Evolutionary conservation across 2,113 vertebrate genomes (phyloP).

Genomic region (Platysteira castanea): DNA sequence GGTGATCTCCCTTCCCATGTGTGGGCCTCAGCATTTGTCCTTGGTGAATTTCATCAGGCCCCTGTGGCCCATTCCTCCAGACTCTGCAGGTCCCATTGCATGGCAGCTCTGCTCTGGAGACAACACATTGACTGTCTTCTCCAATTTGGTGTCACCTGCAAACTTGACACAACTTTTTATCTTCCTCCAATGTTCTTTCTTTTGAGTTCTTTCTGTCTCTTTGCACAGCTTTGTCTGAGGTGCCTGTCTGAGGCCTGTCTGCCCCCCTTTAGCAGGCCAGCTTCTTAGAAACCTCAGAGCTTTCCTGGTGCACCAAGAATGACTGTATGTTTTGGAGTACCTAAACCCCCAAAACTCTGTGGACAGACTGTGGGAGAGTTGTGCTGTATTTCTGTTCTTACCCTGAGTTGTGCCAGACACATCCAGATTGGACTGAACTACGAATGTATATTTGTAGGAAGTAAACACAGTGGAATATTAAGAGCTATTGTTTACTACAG

Average conservation of each 20-base stretch:
- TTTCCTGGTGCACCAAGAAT: not conserved
- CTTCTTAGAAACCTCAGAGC: not conserved
- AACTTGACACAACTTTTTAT: not conserved
- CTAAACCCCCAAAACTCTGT: not conserved
- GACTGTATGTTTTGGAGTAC: not conserved
- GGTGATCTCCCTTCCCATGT: not conserved
- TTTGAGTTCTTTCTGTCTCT: not conserved
- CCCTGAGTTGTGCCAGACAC: not conserved
- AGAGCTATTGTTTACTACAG: not conserved
- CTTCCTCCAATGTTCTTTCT: not conserved
- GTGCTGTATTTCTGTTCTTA: not conserved
- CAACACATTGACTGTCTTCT: not conserved
- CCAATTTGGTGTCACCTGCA: not conserved
- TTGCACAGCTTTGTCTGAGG: not conserved
- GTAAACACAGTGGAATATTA: not conserved
- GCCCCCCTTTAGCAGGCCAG: not conserved
- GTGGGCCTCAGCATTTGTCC: not conserved
- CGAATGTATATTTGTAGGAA: not conserved
- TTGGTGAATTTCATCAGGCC: not conserved
- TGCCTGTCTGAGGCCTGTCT: not conserved
- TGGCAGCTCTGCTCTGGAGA: not conserved
- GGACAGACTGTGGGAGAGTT: not conserved
- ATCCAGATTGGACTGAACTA: not conserved
- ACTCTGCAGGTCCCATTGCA: not conserved
- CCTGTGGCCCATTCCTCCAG: not conserved